Base-by-base conservation (phyloP, 2,113 vertebrate species). In the Microtus montanus region DNA sequence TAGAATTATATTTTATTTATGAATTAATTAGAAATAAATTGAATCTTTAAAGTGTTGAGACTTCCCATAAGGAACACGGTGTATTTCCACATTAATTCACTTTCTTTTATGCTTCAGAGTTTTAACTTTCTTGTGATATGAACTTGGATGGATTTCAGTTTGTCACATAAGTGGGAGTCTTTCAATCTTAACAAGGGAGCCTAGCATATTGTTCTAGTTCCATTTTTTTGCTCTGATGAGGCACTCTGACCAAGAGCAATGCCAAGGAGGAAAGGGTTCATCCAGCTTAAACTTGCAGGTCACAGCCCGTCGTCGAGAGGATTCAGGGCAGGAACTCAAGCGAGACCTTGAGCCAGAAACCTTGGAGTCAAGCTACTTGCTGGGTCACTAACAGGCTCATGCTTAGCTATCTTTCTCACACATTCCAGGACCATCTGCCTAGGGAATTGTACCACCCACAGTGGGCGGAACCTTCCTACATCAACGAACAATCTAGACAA, bases 1-100 rank as follows among this genome's bases (percentile, higher is more conserved):
- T 92, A 92, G 71, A 93, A 94, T 94, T 96, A 66, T 95, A 91
- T 89, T 96, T 96, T 96, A 94, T 94, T 93, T 90, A 93, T 93
- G 87, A 97, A 93, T 94, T 87, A 88, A 96, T 96, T 96, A 92
- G 79, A 95, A 91, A 90, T 75, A 96, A 95, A 83, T 91, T n/a
- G 14, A 94, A 74, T 96, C 75, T 96, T 96, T 96, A 87, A 86
- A 96, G 54, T 75, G 28, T 86, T 94, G 70, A 89, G 74, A 75
- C 87, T 96, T 91, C 70, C 71, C 94, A 66, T 95, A 94, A 84
- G 49, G 47, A 94, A 77, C 73, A 68, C 61, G 61, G 15, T 78
- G 33, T 77, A 73, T 90, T 96, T 95, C 94, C 71, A 91, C 22
- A 94, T 28, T 77, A 94, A 92, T 91, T 90, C 64, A 91, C n/a